phyloP scores from a whole-genome alignment of 2,888 invertebrate species.

The Auanema freiburgensis region DNA sequence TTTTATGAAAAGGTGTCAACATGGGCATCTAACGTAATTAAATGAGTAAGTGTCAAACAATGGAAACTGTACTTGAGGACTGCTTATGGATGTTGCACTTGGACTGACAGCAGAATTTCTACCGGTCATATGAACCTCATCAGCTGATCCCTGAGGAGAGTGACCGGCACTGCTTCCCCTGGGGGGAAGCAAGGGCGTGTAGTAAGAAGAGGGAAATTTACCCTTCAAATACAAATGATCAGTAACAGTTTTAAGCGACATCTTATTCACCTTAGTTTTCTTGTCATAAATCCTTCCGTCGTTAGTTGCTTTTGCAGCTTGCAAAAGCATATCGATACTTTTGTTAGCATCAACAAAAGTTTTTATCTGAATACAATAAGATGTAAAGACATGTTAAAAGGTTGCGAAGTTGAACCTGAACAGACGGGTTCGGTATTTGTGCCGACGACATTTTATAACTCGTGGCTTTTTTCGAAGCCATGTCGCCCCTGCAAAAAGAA shows the following conservation, averaged over 20 bases:
- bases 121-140: constrained; percentile 11
- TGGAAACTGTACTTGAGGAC: no score
- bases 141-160: constrained; percentile 30
- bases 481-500: constrained; percentile 4
- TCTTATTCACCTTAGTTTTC: constrained; percentile 19
- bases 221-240: neutral
- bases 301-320: constrained; percentile 22
- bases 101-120: neutral
- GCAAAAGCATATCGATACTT: constrained; percentile 30
- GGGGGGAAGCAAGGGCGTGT: constrained; percentile 19
- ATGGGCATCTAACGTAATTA: neutral
- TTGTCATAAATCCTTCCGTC: constrained; percentile 26
- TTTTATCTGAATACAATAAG: neutral
- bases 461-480: constrained; percentile 10
- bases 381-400: neutral
- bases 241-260: neutral
- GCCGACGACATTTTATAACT: neutral
- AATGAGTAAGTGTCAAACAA: neutral
- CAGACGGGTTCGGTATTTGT: neutral
- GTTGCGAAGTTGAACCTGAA: neutral
- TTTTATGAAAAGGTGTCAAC: constrained; percentile 2
- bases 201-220: constrained; percentile 13
- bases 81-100: neutral
- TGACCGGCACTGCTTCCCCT: constrained; percentile 41
- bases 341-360: constrained; percentile 23